These are phyloP conservation scores for Pleuronectes platessa DNA, from an alignment of 2,113 vertebrate species.

Conservation along the genomic window DNA sequence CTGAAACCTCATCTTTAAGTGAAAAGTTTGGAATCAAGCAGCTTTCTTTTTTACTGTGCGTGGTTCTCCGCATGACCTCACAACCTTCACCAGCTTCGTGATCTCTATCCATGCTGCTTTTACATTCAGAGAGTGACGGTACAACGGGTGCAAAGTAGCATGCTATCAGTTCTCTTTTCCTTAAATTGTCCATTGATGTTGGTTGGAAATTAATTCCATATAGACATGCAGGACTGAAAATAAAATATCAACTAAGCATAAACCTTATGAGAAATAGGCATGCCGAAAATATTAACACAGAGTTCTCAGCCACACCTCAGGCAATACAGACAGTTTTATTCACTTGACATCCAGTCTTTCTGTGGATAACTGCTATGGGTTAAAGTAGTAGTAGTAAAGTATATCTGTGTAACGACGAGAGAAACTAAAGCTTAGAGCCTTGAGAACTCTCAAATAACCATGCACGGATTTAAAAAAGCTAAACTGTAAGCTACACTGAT, in stretches of 20 bases:
- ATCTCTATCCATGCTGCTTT: slow-evolving; percentile 6
- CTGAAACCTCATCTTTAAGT: slow-evolving; percentile 44
- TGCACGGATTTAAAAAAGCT: no score
- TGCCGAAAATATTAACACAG: not conserved
- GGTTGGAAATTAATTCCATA: not conserved
- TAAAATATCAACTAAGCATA: not conserved
- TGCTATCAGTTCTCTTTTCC: not conserved
- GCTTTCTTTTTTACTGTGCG: slow-evolving; percentile 22
- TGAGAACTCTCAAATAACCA: no score
- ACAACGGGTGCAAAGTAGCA: not conserved
- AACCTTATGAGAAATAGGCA: not conserved
- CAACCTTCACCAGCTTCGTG: slow-evolving; percentile 23
- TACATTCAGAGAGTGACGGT: not conserved
- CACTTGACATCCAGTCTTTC: no score
- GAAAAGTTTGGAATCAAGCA: slow-evolving; percentile 35
- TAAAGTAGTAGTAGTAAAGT: no score
- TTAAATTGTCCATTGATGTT: not conserved
- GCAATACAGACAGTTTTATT: no score
- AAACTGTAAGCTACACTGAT: no score
- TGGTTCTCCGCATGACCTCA: slow-evolving; percentile 9
- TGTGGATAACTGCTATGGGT: no score
- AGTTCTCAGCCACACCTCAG: no score
- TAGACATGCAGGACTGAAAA: not conserved
- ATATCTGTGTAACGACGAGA: no score
- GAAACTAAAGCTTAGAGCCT: no score